Evolutionary conservation across 2,888 invertebrate genomes (phyloP), one percentile per base, ranked within the genome.

Genomic region (Meteorus colon): DNA sequence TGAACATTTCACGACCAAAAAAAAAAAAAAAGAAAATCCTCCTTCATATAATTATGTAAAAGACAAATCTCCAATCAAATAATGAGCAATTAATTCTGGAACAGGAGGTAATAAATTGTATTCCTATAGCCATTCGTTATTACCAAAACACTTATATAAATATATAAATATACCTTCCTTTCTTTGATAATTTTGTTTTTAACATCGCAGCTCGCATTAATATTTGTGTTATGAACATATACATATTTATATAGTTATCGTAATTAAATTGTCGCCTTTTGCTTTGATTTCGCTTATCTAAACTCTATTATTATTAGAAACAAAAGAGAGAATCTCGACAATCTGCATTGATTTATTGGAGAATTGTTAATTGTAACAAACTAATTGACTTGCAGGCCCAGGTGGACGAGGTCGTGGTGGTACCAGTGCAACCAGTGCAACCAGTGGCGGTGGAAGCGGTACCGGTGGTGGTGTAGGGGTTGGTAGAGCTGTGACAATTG

Each of bases 401-500:
- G 81, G 86, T n/a, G 82, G 83, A 4, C 82, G 82, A 14, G 82
- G 80, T 69, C 78, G 83, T 24, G 81, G 81, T 8, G 76, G 80
- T 12, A 77, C 77, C 16, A 65, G 83, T 29, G 79, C 80, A 4
- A 78, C 80, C 34, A 81, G 80, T 19, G 78, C 76, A 48, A 78
- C 73, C 19, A 74, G 79, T 10, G 78, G 82, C 0, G 78, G 82
- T 16, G 79, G 82, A 31, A 80, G 82, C 24, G 76, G 81, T 5
- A 77, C 81, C 27, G 76, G 76, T 2, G 74, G 79, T 8, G 78
- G 77, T 4, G 65, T 87, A 4, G 85, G 86, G 4, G 70, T 88
- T 6, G 86, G 87, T 4, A 82, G 87, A 45, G 81, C 86, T 1
- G 83, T 87, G 4, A 85, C 88, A 45, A 88, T 87, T 48, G 88